phyloP scores from a whole-genome alignment of 2,888 invertebrate species.

The Auanema sp. region DNA sequence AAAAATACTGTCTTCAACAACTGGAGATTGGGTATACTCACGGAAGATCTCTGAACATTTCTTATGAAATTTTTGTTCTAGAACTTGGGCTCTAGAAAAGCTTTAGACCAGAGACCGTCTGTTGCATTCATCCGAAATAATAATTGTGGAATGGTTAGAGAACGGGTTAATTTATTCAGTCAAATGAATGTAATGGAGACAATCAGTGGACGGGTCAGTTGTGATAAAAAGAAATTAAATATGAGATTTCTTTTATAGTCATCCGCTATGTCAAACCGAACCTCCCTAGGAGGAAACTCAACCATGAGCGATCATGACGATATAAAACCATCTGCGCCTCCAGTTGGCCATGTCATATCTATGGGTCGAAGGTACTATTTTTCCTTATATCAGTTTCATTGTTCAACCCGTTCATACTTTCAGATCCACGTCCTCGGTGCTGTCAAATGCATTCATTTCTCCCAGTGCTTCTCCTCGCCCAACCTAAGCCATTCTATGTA shows the following conservation, averaged over 20 bases:
- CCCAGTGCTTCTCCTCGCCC: no score
- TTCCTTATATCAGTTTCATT: no score
- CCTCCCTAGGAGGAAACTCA: slow-evolving; percentile 1
- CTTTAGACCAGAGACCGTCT: not conserved
- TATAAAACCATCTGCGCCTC: not conserved
- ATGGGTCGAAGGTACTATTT: not conserved
- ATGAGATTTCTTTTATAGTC: not conserved
- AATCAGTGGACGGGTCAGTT: slow-evolving; percentile 3
- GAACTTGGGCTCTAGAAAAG: no score
- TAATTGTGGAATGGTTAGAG: slow-evolving; percentile 3
- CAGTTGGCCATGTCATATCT: not conserved
- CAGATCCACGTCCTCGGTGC: no score
- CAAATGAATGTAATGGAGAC: not conserved
- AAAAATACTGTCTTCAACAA: not conserved
- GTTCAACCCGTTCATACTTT: no score
- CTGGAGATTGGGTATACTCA: no score
- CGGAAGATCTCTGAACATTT: no score
- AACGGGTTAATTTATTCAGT: slow-evolving; percentile 2
- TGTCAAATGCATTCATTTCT: no score
- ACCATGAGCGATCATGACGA: not conserved
- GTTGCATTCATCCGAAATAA: slow-evolving; percentile 2
- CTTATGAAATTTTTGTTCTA: no score
- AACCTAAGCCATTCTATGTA: no score
- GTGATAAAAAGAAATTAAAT: not conserved
- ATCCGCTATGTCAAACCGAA: slow-evolving; percentile 5